phyloP scores from a whole-genome alignment of 2,888 invertebrate species.

The Heliconius ismenius region DNA sequence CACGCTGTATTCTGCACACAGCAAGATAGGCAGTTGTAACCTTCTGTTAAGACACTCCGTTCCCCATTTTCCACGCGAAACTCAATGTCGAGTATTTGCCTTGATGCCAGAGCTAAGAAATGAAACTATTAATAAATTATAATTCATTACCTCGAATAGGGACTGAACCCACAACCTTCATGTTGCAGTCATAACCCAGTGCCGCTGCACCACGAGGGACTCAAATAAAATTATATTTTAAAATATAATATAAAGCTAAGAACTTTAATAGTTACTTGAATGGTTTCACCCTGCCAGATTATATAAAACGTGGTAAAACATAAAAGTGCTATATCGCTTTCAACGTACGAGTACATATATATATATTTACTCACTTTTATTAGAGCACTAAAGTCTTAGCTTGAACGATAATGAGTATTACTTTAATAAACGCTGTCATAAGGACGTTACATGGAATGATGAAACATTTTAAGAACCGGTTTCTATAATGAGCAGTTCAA shows the following conservation, averaged over 20 bases:
- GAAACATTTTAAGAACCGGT: conserved; percentile 57
- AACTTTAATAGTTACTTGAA: not conserved
- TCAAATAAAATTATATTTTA: too few relatives aligned
- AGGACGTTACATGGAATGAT: conserved; percentile 51
- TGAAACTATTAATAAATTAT: too few relatives aligned
- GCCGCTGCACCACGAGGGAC: too few relatives aligned
- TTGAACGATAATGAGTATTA: conserved; percentile 29
- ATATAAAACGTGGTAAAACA: not conserved
- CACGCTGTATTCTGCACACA: too few relatives aligned
- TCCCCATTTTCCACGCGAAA: too few relatives aligned
- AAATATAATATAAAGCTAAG: not conserved
- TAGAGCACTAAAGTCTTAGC: conserved; percentile 1
- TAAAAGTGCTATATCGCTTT: not conserved
- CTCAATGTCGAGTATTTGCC: too few relatives aligned
- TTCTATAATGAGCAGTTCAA: conserved; percentile 53
- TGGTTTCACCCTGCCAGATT: conserved; percentile 1
- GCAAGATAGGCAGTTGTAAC: too few relatives aligned
- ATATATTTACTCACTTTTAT: not conserved
- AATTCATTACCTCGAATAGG: too few relatives aligned
- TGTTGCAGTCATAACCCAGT: too few relatives aligned
- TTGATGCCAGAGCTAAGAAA: too few relatives aligned
- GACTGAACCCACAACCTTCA: too few relatives aligned
- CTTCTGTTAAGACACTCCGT: too few relatives aligned
- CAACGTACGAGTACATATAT: not conserved
- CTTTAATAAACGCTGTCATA: conserved; percentile 46